Percentiles rank a stretch among this genome's conserved stretches.
Evolutionary conservation across 2,797 vertebrate species (phyloP).

Genomic region (Xiphophorus birchmanni): DNA sequence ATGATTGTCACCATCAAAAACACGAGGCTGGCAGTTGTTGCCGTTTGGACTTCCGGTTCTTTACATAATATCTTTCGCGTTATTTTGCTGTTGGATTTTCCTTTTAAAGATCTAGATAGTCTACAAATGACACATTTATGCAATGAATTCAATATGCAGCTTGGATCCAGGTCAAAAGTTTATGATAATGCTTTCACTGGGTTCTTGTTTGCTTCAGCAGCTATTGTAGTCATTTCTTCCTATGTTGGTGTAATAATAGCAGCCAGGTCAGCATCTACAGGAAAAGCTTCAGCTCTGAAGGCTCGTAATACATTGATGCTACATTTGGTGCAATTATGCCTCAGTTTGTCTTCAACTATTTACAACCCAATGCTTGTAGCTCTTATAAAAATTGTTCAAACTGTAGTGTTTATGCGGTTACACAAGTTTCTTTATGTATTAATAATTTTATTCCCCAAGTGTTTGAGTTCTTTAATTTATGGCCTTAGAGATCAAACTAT

Average conservation of each 20-base stretch:
- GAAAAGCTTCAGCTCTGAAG: slow-evolving; percentile 39
- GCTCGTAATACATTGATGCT: slow-evolving; percentile 55
- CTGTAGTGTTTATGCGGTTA: neutral
- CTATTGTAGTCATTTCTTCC: slow-evolving; percentile 9
- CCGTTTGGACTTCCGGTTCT: neutral
- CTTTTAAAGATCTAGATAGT: slow-evolving; percentile 6
- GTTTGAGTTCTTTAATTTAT: slow-evolving; percentile 64
- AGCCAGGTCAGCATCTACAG: slow-evolving; percentile 50
- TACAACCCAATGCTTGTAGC: neutral
- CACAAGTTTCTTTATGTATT: slow-evolving; percentile 36
- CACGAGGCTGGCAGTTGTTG: neutral
- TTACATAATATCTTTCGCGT: neutral
- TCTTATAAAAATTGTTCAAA: neutral
- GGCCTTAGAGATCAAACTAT: slow-evolving; percentile 61
- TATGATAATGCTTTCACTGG: slow-evolving; percentile 11
- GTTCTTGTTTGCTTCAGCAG: slow-evolving; percentile 33
- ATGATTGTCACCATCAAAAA: neutral
- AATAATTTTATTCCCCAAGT: slow-evolving; percentile 49
- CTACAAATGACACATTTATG: slow-evolving; percentile 28
- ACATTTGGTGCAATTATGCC: slow-evolving; percentile 55
- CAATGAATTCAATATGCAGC: neutral
- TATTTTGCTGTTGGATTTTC: neutral
- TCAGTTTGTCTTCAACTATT: slow-evolving; percentile 43
- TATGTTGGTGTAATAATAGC: slow-evolving; percentile 51
- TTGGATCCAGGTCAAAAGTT: neutral